Evolutionary conservation across 2,888 invertebrate genomes (phyloP).

Genomic region (Machimus atricapillus): DNA sequence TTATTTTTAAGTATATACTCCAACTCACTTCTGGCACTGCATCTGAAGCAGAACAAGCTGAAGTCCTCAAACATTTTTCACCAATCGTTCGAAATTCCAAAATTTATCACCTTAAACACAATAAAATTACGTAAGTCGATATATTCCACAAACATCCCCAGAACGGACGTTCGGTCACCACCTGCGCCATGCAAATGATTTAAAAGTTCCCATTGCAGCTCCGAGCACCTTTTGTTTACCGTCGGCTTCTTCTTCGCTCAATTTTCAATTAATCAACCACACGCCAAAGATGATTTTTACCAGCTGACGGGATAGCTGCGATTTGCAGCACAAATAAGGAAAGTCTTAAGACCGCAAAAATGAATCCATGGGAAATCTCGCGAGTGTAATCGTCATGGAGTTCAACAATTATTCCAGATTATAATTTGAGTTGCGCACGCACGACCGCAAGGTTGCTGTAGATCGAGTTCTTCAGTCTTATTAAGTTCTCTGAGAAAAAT

Average conservation of each 20-base stretch:
- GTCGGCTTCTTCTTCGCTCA: neutral
- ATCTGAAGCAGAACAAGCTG: neutral
- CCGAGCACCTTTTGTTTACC: slow-evolving; percentile 2
- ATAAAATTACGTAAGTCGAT: neutral
- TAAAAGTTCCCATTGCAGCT: neutral
- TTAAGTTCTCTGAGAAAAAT: neutral
- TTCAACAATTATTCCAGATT: neutral
- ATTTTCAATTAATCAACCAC: slow-evolving; percentile 8
- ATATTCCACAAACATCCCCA: neutral
- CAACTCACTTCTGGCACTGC: slow-evolving; percentile 3
- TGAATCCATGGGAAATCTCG: neutral
- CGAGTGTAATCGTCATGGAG: neutral
- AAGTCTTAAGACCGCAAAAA: slow-evolving; percentile 8
- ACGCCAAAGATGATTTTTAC: slow-evolving; percentile 11
- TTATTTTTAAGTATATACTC: neutral
- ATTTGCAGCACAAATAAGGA: slow-evolving; percentile 5
- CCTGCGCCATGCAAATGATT: slow-evolving; percentile 10
- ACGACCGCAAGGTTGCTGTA: neutral
- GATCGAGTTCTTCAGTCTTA: neutral
- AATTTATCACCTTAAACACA: neutral
- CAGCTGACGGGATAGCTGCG: neutral
- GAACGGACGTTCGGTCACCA: neutral
- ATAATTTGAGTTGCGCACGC: neutral
- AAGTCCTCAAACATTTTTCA: neutral
- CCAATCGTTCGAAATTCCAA: neutral